Base-by-base conservation (phyloP, 2,113 vertebrate genomes). In the Oreochromis aureus region DNA sequence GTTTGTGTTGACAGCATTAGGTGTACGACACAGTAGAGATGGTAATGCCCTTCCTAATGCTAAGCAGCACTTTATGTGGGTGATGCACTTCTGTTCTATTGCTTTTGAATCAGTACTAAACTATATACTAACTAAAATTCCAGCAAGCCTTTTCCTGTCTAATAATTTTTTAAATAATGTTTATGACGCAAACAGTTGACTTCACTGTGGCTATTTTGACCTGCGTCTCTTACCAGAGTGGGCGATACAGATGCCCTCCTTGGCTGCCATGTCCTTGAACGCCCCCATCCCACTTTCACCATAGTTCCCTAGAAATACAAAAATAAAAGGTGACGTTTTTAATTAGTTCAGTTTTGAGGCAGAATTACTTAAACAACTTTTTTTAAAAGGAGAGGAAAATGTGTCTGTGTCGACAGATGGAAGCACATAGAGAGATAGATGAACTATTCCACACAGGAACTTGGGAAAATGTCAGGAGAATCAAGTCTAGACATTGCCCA, bases 201-300 rank as follows among this genome's bases (percentile, higher is more conserved):
- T 71, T 79, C 5, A 13, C 19, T 27, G 24, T 56, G 34, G 22
- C 46, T 54, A 27, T 39, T 32, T 87, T 88, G 55, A 54, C 8
- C 24, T 19, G 7, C n/a, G 16, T 73, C 24, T 97, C 96, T 98
- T 98, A 96, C 99, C 99, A 18, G 99, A 99, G 91, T 99, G 98
- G 3, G 99, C 98, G 24, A 99, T 99, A 90, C 99, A 99, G 93
- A 99, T 98, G 6, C 98, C 98, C 94, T 99, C 99, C 90, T 99
- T 99, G 78, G 97, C 98, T 0, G 98, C 98, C 97, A 98, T 99
- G 10, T 99, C 99, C 91, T 99, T 99, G 95, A 99, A 99, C 2
- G 98, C 99, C 93, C 98, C 98, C 98, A 99, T 99, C n/a, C 99
- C 99, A 83, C 99, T 99, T 96, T 99, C 98, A 18, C 99, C 99